Base-by-base conservation (phyloP, 2,888 invertebrate species). In the Drosophila atripex region DNA sequence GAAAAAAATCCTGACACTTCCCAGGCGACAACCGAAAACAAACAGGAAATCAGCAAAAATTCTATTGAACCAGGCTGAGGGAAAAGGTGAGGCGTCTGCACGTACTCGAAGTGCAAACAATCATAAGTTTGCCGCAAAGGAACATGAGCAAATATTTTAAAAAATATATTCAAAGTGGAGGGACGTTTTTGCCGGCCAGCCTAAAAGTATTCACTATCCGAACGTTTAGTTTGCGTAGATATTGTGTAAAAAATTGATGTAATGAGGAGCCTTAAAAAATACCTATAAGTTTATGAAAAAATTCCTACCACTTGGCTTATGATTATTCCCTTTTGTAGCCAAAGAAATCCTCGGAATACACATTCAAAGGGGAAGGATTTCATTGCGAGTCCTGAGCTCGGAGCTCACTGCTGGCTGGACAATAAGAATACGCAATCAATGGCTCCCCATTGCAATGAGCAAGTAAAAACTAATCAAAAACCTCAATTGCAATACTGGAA, bases 381-480 rank as follows among this genome's bases (percentile, higher is more conserved):
- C 59, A 52, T 53, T 45, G 28, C 28, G 11, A 28, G 28, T 9
- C 28, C 28, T 28, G 9, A 16, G 35, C 45, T 18, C 30, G 11
- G 18, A 21, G 35, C 21, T 9, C 49, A 21, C 58, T 55, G 63
- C 23, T 43, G 28, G 23, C n/a, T 49, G 50, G 50, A 39, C 47
- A 75, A 55, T 21, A 43, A 54, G 32, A 60, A 70, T 39, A 55
- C 47, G 60, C 51, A 73, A 75, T 75, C 73, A 73, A 61, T 66
- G 53, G 56, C 55, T 49, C 57, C 58, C 63, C 51, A 38, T 45
- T 58, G 51, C 30, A 58, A 57, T 45, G 57, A 51, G 61, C 53
- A 51, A 59, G 77, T 70, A 72, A 69, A 79, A 79, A 74, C 79
- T 79, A 78, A 78, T 78, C 78, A 77, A 79, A 79, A 74, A 70